Evolutionary conservation across 1,140 invertebrate genomes (phyloP).

Genomic region (Thaumatotibia leucotreta): DNA sequence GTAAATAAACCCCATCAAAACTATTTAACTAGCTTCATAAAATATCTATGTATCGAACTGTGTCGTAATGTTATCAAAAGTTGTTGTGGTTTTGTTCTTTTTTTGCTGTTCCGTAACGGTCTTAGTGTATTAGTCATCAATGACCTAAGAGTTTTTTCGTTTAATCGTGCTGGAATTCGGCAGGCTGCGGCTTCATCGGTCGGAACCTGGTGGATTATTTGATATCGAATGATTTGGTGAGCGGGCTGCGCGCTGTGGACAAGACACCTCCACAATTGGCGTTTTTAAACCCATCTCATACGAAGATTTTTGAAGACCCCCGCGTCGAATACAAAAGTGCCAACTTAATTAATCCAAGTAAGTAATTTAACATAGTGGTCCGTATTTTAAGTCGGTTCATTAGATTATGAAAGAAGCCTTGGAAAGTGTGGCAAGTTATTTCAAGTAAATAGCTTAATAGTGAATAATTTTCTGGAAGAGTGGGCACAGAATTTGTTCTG

Average conservation of each 20-base stretch:
- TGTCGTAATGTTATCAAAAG: neutral
- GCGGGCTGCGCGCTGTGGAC: conserved; percentile 88
- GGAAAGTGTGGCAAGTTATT: neutral
- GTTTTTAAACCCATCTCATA: conserved; percentile 88
- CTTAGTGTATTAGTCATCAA: conserved; percentile 64
- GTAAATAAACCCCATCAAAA: conserved; percentile 33
- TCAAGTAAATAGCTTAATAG: neutral
- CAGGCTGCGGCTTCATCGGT: conserved; percentile 95
- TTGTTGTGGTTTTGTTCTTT: conserved; percentile 30
- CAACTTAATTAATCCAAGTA: conserved; percentile 93
- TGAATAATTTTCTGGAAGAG: conserved; percentile 10
- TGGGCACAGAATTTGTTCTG: neutral
- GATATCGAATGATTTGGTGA: conserved; percentile 86
- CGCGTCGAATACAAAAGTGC: conserved; percentile 93
- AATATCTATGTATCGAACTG: neutral
- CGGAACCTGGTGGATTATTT: conserved; percentile 91
- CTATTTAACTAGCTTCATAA: neutral
- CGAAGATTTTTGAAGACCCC: conserved; percentile 81
- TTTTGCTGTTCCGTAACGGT: conserved; percentile 57
- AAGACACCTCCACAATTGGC: conserved; percentile 95
- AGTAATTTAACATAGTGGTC: conserved; percentile 33
- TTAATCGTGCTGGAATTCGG: conserved; percentile 43
- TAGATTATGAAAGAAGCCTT: neutral
- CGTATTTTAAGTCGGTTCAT: neutral
- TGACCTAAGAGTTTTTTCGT: conserved; percentile 44